Evolutionary conservation across 2,113 vertebrate species (phyloP), one percentile per base, ranked within the genome.

Genomic region (Onychostoma macrolepis): DNA sequence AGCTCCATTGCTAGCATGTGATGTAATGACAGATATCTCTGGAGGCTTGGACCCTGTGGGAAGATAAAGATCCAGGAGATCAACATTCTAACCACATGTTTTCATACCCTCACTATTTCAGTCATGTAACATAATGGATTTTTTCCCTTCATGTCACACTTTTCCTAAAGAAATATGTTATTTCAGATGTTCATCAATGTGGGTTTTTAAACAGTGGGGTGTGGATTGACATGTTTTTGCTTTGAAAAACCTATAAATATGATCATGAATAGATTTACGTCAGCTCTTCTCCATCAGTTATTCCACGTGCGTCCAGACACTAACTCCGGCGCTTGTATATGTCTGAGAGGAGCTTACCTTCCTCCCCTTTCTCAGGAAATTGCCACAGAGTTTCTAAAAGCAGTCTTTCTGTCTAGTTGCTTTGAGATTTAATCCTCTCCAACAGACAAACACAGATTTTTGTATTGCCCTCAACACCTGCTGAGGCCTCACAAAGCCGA

Each of bases 341-440:
- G 77, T 58, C 77, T 82, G 41, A 82, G 41, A 82, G 26, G 36
- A 63, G 56, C 56, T 80, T 63, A 80, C 36, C 53, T 63, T 33
- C 30, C 33, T 63, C 56, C 78, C 10, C 56, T 17, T 21, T 67
- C 61, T 82, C 58, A 82, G 80, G 80, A 82, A 65, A 43, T 67
- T 82, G 38, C 79, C 56, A 81, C 13, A 65, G 58, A 81, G 56
- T 65, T 65, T 82, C n/a, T 82, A 45, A 82, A 82, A 82, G 80
- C 41, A 45, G 80, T 45, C 26, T 82, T 76, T 76, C 41, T 28
- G 74, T 76, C n/a, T 26, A 30, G n/a, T 67, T 67, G 38, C 80
- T 82, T 82, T 45, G 17, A 50, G 65, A 36, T 83, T 83, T 50
- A 83, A 83, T 83, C 81, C 65, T 53, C 28, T 71, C 63, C 30